These are phyloP conservation scores for Xiphophorus birchmanni DNA, from an alignment of 2,797 vertebrate genomes.

Conservation along the genomic window DNA sequence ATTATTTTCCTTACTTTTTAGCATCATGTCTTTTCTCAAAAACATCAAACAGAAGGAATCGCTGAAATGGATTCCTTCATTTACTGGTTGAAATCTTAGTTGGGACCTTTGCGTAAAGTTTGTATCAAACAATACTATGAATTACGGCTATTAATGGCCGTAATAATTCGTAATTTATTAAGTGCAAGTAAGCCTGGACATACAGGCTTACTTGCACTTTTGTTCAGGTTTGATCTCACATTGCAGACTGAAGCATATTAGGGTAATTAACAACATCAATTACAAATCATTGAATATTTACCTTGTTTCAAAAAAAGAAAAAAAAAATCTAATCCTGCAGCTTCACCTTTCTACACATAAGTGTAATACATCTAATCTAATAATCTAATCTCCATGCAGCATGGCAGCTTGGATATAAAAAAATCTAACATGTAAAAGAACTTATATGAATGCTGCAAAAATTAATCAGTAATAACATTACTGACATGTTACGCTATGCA, in stretches of 20 bases:
- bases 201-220: neutral
- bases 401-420: neutral
- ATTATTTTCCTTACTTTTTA: neutral
- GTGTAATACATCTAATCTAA: neutral
- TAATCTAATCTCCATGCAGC: neutral
- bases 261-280: neutral
- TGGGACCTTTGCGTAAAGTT: neutral
- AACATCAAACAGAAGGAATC: neutral
- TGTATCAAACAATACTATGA: neutral
- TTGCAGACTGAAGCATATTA: neutral
- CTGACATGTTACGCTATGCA: neutral
- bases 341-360: neutral
- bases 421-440: neutral
- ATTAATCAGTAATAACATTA: neutral
- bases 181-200: no score
- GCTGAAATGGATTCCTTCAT: neutral
- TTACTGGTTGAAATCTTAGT: neutral
- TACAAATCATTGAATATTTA: neutral
- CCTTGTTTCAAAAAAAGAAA: neutral
- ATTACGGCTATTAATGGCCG: no score
- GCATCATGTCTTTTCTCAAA: neutral
- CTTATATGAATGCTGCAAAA: neutral
- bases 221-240: neutral
- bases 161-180: no score
- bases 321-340: neutral